Base-by-base conservation (phyloP, 30 jellyfish, hydroid and myxozoan genomes). In the Nemopilema nomurai region DNA sequence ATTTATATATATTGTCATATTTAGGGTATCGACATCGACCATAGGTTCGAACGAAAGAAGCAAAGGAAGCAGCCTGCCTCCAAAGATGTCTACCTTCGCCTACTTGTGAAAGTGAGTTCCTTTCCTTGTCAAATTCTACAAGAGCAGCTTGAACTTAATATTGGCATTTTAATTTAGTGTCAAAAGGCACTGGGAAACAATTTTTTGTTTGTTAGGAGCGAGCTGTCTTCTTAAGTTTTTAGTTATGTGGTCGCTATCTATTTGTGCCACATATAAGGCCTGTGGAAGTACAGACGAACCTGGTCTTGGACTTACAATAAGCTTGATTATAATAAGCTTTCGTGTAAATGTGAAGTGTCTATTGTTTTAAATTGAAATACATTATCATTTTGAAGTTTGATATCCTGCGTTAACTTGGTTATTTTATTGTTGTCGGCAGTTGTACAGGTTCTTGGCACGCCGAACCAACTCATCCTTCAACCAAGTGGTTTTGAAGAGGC, bases 1-100 rank as follows among this genome's bases (percentile, higher is more conserved):
- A 49, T 6, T 18, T 13, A n/a, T 21, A 8, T 23, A 1, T 80
- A 31, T 65, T 20, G 21, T 33, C 16, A 6, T 4, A 6, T 64
- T 84, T 63, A 94, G 99, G 99, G 99, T 89, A 94, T 94, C 74
- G 99, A 94, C 89, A 74, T 94, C 66, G 97, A 94, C 88, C 99
- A 94, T 67, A 97, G 99, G 66, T 69, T 83, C 74, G 99, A 94
- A 69, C 90, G 93, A 85, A 94, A 94, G 90, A 94, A 89, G 91
- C 90, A 80, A 65, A 87, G 99, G 62, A 85, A 70, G 86, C 97
- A 87, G 92, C 99, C 99, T n/a, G 96, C 84, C 77, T 94, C 99
- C 57, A 96, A 94, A 86, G 99, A 94, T 94, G 97, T 94, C 82
- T 94, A 94, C 92, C 87, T 94, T 25, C 97, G 99, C 51, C 90